Conservation (phyloP, 2,888 invertebrate species). For the Limnephilus marmoratus region DNA sequence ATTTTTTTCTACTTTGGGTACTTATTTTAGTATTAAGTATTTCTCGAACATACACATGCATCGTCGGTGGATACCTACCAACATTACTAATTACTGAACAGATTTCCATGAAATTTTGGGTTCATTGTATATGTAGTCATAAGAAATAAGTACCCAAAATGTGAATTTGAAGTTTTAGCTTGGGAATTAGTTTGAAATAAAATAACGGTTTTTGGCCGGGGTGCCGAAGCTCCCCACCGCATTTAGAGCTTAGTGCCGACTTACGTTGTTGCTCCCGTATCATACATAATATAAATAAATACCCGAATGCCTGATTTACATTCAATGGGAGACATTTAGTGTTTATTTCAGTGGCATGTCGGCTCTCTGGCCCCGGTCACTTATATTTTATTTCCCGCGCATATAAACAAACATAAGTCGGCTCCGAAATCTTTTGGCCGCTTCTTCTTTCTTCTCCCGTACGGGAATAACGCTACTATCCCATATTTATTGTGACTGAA, state of each 20-base stretch:
- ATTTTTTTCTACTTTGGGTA: not conserved
- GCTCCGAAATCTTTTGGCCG: conserved; percentile 56
- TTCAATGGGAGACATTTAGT: conserved; percentile 66
- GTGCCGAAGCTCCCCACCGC: not conserved
- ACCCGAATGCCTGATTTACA: conserved; percentile 64
- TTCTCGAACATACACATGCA: not conserved
- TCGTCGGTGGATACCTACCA: no score
- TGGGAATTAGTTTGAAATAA: not conserved
- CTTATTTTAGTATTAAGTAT: no score
- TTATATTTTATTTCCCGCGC: conserved; percentile 57
- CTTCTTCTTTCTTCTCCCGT: conserved; percentile 45
- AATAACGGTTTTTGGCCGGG: not conserved
- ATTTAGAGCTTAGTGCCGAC: not conserved
- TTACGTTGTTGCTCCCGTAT: conserved; percentile 47
- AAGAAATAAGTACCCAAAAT: not conserved
- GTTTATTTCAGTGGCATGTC: conserved; percentile 65
- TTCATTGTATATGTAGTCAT: no score
- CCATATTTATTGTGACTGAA: conserved; percentile 61
- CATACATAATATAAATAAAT: conserved; percentile 58
- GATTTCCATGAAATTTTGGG: no score
- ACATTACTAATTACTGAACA: no score
- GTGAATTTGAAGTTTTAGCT: not conserved
- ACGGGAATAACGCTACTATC: conserved; percentile 59
- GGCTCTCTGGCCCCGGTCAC: conserved; percentile 59
- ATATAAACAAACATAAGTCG: conserved; percentile 42